These are phyloP conservation scores for Peromyscus eremicus DNA, from an alignment of 2,797 vertebrate species.

Conservation along the genomic window DNA sequence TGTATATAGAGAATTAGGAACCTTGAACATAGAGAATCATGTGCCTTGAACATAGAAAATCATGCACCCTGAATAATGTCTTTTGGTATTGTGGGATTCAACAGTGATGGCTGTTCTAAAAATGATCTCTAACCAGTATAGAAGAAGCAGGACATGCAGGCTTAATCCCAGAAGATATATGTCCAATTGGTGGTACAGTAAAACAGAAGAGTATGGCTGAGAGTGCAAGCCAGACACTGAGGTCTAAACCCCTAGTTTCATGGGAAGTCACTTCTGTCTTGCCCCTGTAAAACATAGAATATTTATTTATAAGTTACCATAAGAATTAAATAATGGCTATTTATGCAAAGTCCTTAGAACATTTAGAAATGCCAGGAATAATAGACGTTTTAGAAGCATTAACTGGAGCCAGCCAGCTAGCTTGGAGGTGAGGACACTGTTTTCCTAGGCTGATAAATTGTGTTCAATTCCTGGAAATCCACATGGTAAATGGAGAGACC, in stretches of 20 bases:
- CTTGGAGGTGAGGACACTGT: not conserved
- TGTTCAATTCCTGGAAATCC: not conserved
- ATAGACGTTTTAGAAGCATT: not conserved
- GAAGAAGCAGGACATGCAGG: not conserved
- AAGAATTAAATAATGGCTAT: not conserved
- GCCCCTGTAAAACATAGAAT: not conserved
- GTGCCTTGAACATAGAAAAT: no score
- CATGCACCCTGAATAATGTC: not conserved
- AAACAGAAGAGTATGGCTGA: not conserved
- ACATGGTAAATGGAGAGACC: not conserved
- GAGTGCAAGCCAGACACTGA: not conserved
- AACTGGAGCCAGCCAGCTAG: not conserved
- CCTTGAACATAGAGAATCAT: not conserved
- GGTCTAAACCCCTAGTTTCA: not conserved
- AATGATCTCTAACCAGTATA: not conserved
- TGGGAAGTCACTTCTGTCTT: not conserved
- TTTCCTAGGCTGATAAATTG: not conserved
- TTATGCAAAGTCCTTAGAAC: not conserved
- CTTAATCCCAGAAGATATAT: not conserved
- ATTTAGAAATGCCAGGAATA: not conserved
- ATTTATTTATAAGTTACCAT: slow-evolving; percentile 4
- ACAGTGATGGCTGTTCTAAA: not conserved
- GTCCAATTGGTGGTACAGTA: not conserved
- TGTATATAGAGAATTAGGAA: no score
- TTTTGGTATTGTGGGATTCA: not conserved